Conservation (phyloP, 2,797 vertebrate genomes). For the Urosaurus nigricauda region DNA sequence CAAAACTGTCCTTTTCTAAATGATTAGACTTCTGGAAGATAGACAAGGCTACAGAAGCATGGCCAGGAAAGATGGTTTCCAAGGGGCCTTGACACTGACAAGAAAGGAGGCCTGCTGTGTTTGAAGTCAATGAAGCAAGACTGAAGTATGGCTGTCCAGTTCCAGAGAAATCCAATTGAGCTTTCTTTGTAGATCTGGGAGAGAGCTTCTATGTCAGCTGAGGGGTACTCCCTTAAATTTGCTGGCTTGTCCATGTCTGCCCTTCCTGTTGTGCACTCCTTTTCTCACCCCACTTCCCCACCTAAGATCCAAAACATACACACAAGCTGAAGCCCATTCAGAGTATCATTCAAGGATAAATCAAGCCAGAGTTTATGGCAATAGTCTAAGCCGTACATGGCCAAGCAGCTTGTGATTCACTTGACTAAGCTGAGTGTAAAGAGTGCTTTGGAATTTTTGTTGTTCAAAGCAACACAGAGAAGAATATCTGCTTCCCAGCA, state of each 20-base stretch:
- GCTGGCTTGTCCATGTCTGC: slow-evolving; percentile 35
- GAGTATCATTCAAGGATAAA: slow-evolving; percentile 16
- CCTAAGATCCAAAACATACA: slow-evolving; percentile 4
- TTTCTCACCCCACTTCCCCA: neutral
- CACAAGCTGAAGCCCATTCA: neutral
- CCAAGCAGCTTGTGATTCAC: no score
- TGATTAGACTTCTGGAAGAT: slow-evolving; percentile 16
- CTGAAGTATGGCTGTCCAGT: slow-evolving; percentile 25
- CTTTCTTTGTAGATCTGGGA: neutral
- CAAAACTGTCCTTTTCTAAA: neutral
- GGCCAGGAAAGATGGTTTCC: slow-evolving; percentile 54
- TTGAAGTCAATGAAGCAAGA: neutral
- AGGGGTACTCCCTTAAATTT: neutral
- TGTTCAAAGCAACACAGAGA: neutral
- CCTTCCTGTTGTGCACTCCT: slow-evolving; percentile 13
- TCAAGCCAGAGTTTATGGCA: no score
- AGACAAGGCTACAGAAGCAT: slow-evolving; percentile 30
- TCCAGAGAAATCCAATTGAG: slow-evolving; percentile 22
- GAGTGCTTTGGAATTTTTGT: neutral
- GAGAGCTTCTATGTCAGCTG: neutral
- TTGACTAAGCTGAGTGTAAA: no score
- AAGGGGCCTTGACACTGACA: slow-evolving; percentile 26
- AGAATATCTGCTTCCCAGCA: neutral
- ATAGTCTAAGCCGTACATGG: no score
- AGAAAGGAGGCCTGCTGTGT: slow-evolving; percentile 19